A percentile compares a stretch with the other conserved stretches of the same genome.
Evolutionary conservation across 37 sponge, comb jelly and placozoan genomes (phyloP).

Genomic region (Spongilla lacustris): DNA sequence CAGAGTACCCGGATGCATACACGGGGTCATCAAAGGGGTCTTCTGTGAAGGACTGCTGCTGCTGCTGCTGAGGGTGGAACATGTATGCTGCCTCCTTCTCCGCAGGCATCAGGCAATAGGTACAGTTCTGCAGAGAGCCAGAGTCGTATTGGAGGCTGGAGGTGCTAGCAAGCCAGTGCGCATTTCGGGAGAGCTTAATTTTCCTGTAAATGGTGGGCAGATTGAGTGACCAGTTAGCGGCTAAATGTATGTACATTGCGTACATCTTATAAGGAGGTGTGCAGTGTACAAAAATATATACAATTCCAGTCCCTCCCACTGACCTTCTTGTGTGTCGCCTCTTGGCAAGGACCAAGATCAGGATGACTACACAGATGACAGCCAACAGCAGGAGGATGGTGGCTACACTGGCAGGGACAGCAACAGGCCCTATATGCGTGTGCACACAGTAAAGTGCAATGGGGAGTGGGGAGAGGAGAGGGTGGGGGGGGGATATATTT

Average conservation of each 20-base stretch:
- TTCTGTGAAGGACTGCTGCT: not conserved
- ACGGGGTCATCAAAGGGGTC: not conserved
- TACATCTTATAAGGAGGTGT: no score
- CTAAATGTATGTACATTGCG: no score
- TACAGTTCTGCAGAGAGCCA: not conserved
- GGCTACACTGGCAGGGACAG: conserved; percentile 14
- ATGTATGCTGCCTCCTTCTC: not conserved
- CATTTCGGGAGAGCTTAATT: not conserved
- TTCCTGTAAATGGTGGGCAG: not conserved
- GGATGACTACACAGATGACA: not conserved
- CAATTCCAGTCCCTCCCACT: not conserved
- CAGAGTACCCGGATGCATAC: not conserved
- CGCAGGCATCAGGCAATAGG: not conserved
- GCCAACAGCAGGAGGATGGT: conserved; percentile 11
- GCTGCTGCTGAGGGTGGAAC: not conserved
- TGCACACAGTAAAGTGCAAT: not conserved
- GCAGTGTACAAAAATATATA: not conserved
- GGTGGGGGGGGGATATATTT: no score
- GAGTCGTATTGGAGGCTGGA: not conserved
- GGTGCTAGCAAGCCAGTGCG: not conserved
- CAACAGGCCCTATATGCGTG: conserved; percentile 12
- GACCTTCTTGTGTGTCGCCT: not conserved
- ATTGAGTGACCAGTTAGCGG: not conserved
- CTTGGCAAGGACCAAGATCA: not conserved
- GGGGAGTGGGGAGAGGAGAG: no score